Conservation (phyloP, 2,797 vertebrate genomes). For the Syngnathus rostellatus region DNA sequence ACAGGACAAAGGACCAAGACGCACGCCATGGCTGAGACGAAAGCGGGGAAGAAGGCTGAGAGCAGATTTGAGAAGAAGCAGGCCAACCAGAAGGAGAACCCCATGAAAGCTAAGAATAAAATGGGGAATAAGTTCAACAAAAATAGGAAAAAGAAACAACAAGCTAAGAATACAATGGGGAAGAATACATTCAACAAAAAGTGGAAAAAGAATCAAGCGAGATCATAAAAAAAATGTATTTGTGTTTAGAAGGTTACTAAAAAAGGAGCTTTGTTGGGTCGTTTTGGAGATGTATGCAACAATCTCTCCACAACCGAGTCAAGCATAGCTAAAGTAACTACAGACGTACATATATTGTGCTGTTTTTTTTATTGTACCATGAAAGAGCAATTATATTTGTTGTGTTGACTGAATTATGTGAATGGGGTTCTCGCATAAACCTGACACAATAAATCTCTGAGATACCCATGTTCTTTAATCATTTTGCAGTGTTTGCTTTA, state of each 20-base stretch:
- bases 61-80: constrained; percentile 61
- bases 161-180: constrained; percentile 57
- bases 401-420: constrained; percentile 13
- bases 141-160: constrained; percentile 48
- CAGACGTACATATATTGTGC: background rate
- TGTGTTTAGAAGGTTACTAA: constrained; percentile 7
- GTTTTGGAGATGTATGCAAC: background rate
- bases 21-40: constrained; percentile 16
- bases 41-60: constrained; percentile 44
- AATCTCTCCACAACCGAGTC: background rate
- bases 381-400: constrained; percentile 21
- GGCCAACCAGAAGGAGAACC: constrained; percentile 40
- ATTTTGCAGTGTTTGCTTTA: constrained; percentile 5
- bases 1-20: constrained; percentile 33
- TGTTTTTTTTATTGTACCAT: constrained; percentile 30
- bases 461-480: constrained; percentile 17
- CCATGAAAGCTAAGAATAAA: constrained; percentile 45
- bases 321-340: background rate
- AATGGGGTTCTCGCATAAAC: constrained; percentile 2
- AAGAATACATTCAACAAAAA: constrained; percentile 63
- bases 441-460: constrained; percentile 52
- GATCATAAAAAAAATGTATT: constrained; percentile 5
- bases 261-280: background rate
- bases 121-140: constrained; percentile 67
- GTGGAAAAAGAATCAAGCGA: constrained; percentile 44